Evolutionary conservation across 2,113 vertebrate species (phyloP), one percentile per base, ranked within the genome.

Genomic region (Rallus limicola): DNA sequence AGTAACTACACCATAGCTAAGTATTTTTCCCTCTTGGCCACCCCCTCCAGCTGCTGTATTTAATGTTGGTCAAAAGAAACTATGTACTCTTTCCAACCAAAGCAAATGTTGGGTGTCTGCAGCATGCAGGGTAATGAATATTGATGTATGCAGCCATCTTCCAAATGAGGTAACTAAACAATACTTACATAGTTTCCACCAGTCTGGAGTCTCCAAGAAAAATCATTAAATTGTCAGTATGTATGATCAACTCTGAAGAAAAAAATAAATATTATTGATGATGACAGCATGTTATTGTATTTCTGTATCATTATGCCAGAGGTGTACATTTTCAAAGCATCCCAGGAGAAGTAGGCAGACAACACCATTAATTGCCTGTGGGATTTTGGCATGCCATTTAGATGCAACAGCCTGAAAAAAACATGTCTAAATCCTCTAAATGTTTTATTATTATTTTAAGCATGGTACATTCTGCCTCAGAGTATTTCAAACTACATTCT

Each of bases 231-330:
- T 94, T 96, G 90, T 97, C 95, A 93, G 84, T 89, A 75, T 56
- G 63, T 82, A 83, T 88, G 92, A 97, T 96, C 74, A 94, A 44
- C 44, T 90, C 91, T 81, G 46, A 98, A 97, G 82, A 50, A 97
- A 96, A 96, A 95, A 97, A 91, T 71, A 95, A 93, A 93, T 95
- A 93, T 91, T 94, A 97, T 94, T 96, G 92, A 90, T 94, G 65
- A 63, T 94, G 93, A 95, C 80, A 88, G 82, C 65, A n/a, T 53
- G 53, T 77, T 95, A 90, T 93, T 90, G 88, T 90, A 79, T 62
- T 62, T 85, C 44, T 40, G 60, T 82, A 90, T 86, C 93, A 50
- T 82, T 96, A 96, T 95, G 78, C 80, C 56, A 63, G 86, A 70
- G 70, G 92, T 84, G 68, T 74, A 69, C 59, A 33, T 82, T 94